These are phyloP conservation scores for Drosophila biarmipes DNA, from an alignment of 1,140 invertebrate species.

Conservation along the genomic window DNA sequence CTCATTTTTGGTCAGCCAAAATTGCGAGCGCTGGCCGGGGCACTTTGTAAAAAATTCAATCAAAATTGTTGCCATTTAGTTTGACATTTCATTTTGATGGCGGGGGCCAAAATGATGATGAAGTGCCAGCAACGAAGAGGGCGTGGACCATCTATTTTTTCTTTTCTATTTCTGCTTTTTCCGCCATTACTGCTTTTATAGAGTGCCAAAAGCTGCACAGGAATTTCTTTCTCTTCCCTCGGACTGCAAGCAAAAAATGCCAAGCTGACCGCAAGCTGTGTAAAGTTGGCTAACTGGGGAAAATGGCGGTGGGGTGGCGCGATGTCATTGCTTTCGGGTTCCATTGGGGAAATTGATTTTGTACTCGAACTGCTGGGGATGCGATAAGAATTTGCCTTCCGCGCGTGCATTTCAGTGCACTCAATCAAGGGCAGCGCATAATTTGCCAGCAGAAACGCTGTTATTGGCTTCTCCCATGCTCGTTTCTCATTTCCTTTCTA, in stretches of 20 bases:
- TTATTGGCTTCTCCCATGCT: conserved; percentile 31
- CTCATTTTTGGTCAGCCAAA: conserved; percentile 31
- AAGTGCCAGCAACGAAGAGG: conserved; percentile 58
- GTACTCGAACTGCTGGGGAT: conserved; percentile 41
- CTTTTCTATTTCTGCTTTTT: conserved; percentile 19
- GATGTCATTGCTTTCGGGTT: conserved; percentile 25
- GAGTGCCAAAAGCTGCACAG: conserved; percentile 64
- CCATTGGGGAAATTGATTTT: conserved; percentile 71
- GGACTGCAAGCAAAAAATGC: conserved; percentile 54
- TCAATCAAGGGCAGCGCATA: conserved; percentile 54
- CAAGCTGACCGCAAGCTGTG: conserved; percentile 72
- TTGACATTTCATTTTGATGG: conserved; percentile 82
- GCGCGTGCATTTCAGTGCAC: conserved; percentile 26
- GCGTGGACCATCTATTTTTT: conserved; percentile 26
- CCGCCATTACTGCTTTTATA: conserved; percentile 53
- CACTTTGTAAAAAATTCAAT: conserved; percentile 72
- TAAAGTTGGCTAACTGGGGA: conserved; percentile 39
- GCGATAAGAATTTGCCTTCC: conserved; percentile 69
- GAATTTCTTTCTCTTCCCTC: conserved; percentile 51
- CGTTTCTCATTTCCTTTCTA: conserved; percentile 28
- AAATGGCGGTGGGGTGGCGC: background rate
- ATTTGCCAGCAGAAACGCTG: conserved; percentile 42
- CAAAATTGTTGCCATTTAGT: conserved; percentile 83
- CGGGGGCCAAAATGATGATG: conserved; percentile 68
- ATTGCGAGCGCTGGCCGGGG: conserved; percentile 24